Evolutionary conservation across 2,113 vertebrate genomes (phyloP).

Genomic region (Paramisgurnus dabryanus): DNA sequence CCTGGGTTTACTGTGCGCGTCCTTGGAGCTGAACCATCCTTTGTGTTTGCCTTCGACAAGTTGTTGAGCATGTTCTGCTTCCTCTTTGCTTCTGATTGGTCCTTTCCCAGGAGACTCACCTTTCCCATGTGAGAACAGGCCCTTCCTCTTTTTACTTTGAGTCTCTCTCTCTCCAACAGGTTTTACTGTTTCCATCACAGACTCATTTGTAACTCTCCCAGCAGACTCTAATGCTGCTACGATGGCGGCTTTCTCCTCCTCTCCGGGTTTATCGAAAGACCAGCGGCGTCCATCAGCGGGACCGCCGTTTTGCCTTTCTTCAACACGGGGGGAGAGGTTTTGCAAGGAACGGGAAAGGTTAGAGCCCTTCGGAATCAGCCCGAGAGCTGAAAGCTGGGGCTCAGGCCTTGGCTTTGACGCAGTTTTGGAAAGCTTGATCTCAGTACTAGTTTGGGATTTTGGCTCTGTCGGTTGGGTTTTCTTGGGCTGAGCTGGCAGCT

Average conservation of each 20-base stretch:
- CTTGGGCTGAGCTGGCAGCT: conserved; percentile 34
- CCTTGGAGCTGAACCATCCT: conserved; percentile 88
- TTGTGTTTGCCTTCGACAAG: conserved; percentile 75
- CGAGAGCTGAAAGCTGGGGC: conserved; percentile 62
- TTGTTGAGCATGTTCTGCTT: conserved; percentile 59
- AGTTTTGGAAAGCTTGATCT: background rate
- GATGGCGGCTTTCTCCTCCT: conserved; percentile 79
- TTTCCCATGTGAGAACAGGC: conserved; percentile 77
- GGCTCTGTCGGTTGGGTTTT: background rate
- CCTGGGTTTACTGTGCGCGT: conserved; percentile 88
- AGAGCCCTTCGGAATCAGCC: conserved; percentile 68
- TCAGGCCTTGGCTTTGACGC: conserved; percentile 48
- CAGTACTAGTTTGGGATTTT: conserved; percentile 14
- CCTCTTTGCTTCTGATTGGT: conserved; percentile 64
- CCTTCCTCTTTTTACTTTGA: conserved; percentile 71
- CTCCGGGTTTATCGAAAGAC: conserved; percentile 75
- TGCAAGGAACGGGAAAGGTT: conserved; percentile 76
- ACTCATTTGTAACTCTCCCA: conserved; percentile 59
- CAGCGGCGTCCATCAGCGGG: conserved; percentile 67
- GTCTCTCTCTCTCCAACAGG: conserved; percentile 61
- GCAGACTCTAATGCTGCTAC: conserved; percentile 75
- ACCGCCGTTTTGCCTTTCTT: conserved; percentile 59
- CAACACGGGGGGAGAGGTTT: conserved; percentile 57
- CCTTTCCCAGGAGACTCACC: conserved; percentile 58
- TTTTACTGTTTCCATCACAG: conserved; percentile 38